Evolutionary conservation across 2,113 vertebrate genomes (phyloP), one percentile per base, ranked within the genome.

Genomic region (Cacatua alba): DNA sequence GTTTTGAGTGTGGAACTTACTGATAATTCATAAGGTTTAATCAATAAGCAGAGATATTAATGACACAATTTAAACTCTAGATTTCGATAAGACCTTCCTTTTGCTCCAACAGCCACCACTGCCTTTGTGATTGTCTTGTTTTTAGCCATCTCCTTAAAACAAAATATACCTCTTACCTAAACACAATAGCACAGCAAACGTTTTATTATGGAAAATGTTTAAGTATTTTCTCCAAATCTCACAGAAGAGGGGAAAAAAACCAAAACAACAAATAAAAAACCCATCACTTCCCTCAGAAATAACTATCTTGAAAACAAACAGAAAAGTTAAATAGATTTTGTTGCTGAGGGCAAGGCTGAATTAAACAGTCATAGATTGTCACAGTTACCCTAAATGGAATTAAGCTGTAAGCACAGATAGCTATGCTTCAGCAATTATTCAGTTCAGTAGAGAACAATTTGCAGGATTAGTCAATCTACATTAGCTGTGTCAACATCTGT

Each of bases 401-500:
- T 87, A 82, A 90, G 69, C 5, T 87, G 72, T 48, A 96, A 91
- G 92, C 91, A 62, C 68, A 96, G 64, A 76, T 87, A 96, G 86
- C 71, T 74, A 51, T 48, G 71, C 17, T 92, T 88, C 75, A 93
- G 69, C 82, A 95, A 68, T 86, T 94, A 92, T 25, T 94, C 92
- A 94, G 90, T 71, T 96, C 39, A 84, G 25, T 13, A 96, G 74
- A 46, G 20, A 94, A 96, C 29, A 96, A 64, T 80, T 80, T 94
- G 77, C 24, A 96, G 82, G 82, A 64, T 44, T 67, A 86, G 86
- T 86, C 72, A 72, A 77, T 80, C 93, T 85, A 59, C 82, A 85
- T 59, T 44, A 82, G 93, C 76, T 90, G 92, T 53, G 87, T 75
- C 95, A 96, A 95, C 91, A 90, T 95, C 72, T 88, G 37, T 25